Evolutionary conservation across 2,797 vertebrate species (phyloP).

Genomic region (Urocyon cinereoargenteus): DNA sequence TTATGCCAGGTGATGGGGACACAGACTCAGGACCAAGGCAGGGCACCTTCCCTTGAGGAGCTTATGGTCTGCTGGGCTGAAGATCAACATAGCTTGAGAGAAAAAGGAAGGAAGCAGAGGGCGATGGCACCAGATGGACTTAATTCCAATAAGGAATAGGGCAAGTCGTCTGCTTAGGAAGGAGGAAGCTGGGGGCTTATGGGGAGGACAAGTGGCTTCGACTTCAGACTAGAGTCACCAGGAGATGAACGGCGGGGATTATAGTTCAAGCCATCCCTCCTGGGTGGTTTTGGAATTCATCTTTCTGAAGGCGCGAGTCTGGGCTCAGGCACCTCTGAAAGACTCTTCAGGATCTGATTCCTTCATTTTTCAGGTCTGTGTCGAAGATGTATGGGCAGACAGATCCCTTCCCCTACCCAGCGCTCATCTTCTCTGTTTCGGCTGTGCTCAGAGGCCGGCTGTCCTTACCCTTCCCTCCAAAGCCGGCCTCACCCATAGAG

Average conservation of each 20-base stretch:
- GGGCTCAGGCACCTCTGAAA: background rate
- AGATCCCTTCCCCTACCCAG: background rate
- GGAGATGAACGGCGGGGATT: background rate
- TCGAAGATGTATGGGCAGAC: background rate
- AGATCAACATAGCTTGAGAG: background rate
- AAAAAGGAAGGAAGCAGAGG: background rate
- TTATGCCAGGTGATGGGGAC: background rate
- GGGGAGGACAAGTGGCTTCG: background rate
- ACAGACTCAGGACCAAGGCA: background rate
- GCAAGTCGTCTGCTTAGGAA: background rate
- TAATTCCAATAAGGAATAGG: background rate
- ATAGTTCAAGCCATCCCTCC: background rate
- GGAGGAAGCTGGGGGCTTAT: background rate
- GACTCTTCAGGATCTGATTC: background rate
- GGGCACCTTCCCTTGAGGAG: background rate
- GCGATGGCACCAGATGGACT: background rate
- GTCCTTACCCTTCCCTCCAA: background rate
- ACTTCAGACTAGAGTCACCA: background rate
- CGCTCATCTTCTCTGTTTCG: background rate
- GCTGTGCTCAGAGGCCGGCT: background rate
- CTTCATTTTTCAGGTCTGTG: background rate
- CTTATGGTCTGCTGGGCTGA: slow-evolving; percentile 28
- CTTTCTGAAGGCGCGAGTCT: slow-evolving; percentile 40
- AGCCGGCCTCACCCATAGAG: background rate
- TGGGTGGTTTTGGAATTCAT: background rate